Evolutionary conservation across 2,113 vertebrate genomes (phyloP).

Genomic region (Sphyrna mokarran): DNA sequence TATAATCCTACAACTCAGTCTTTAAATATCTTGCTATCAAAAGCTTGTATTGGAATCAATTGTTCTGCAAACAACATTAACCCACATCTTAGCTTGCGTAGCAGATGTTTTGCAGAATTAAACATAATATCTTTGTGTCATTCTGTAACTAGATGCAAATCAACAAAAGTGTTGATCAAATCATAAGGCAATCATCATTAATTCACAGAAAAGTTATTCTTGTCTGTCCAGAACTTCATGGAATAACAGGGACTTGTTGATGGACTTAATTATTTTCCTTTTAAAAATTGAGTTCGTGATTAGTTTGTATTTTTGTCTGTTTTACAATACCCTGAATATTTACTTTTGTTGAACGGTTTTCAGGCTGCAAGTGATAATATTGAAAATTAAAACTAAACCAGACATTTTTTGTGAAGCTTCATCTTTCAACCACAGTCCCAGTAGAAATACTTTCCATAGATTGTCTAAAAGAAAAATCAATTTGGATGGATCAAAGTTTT

Average conservation of each 20-base stretch:
- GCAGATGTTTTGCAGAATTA: background rate
- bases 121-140: background rate
- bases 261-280: background rate
- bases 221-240: too few species aligned
- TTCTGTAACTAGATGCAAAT: background rate
- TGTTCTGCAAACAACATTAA: background rate
- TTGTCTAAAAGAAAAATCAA: background rate
- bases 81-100: background rate
- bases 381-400: slow-evolving; percentile 20
- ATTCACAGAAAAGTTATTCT: background rate
- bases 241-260: background rate
- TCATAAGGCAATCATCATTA: background rate
- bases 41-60: background rate
- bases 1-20: background rate
- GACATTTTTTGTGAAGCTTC: background rate
- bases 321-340: background rate
- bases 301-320: background rate
- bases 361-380: background rate
- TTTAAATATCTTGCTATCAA: background rate
- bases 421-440: slow-evolving; percentile 13
- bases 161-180: background rate
- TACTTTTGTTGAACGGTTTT: background rate
- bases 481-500: slow-evolving; percentile 4
- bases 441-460: background rate
- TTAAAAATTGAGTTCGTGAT: background rate